Evolutionary conservation across 1,140 invertebrate species (phyloP).

Genomic region (Probaryconus sp.): DNA sequence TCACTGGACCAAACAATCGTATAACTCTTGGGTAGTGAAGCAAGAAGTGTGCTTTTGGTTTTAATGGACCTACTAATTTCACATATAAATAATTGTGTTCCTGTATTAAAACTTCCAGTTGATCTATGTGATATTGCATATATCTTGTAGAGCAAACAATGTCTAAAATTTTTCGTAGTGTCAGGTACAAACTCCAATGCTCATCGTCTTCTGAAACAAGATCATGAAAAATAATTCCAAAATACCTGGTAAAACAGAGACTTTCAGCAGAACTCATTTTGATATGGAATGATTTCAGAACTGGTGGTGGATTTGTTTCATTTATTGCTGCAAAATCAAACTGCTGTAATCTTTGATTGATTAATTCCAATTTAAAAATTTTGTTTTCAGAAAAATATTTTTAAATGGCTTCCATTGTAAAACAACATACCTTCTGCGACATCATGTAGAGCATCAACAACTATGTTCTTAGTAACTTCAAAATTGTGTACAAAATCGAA

Average conservation of each 20-base stretch:
- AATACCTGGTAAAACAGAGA: conserved; percentile 31
- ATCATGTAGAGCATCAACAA: conserved; percentile 72
- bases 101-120: conserved; percentile 13
- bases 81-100: conserved; percentile 25
- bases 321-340: conserved; percentile 15
- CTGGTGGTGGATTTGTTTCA: conserved; percentile 11
- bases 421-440: conserved; percentile 70
- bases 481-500: conserved; percentile 64
- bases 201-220: conserved; percentile 29
- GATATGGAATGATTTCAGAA: conserved; percentile 10
- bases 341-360: conserved; percentile 1
- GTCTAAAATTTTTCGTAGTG: conserved; percentile 27
- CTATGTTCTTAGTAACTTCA: conserved; percentile 68
- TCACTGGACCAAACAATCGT: conserved; percentile 17
- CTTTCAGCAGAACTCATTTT: conserved; percentile 42
- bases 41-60: conserved; percentile 28
- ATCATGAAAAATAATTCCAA: conserved; percentile 39
- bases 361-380: background rate
- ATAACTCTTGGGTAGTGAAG: conserved; percentile 21
- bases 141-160: conserved; percentile 21
- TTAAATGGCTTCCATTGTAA: conserved; percentile 59
- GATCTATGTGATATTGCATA: conserved; percentile 5
- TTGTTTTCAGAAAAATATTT: background rate
- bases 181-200: conserved; percentile 40
- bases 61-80: conserved; percentile 27